Evolutionary conservation across 2,797 vertebrate species (phyloP).

Genomic region (Balearica regulorum): DNA sequence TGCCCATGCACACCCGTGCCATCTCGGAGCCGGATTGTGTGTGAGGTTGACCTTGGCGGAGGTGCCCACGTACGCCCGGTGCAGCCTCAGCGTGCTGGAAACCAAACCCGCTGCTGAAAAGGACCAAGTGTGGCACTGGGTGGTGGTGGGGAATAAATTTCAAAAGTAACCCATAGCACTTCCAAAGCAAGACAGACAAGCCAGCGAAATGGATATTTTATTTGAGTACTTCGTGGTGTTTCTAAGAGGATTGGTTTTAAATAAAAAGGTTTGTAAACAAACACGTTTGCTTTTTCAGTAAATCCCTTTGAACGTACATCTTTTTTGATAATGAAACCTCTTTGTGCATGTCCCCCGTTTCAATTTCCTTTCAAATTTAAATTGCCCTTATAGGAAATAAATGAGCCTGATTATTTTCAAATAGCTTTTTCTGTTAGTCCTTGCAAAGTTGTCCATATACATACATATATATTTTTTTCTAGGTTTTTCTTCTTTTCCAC

Average conservation of each 20-base stretch:
- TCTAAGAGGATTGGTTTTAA: neutral
- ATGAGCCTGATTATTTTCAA: neutral
- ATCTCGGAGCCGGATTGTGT: neutral
- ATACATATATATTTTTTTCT: neutral
- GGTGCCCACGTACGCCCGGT: fast-evolving
- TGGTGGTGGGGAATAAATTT: fast-evolving
- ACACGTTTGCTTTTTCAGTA: neutral
- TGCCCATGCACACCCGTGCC: fast-evolving
- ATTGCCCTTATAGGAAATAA: constrained; percentile 1
- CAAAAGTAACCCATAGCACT: neutral
- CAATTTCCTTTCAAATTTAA: neutral
- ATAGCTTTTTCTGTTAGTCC: neutral
- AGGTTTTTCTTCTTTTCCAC: neutral
- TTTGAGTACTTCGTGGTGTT: neutral
- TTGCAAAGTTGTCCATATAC: neutral
- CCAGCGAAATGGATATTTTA: neutral
- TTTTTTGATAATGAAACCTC: neutral
- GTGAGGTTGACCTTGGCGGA: neutral
- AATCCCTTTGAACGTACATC: neutral
- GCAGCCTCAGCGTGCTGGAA: neutral
- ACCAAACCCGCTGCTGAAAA: neutral
- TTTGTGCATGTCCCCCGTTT: neutral
- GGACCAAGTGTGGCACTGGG: neutral
- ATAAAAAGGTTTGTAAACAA: neutral
- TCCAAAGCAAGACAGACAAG: neutral